A percentile compares a stretch with the other conserved stretches of the same genome.
Conservation (phyloP, 2,797 vertebrate species). For the Hypotaenidia okinawae region DNA sequence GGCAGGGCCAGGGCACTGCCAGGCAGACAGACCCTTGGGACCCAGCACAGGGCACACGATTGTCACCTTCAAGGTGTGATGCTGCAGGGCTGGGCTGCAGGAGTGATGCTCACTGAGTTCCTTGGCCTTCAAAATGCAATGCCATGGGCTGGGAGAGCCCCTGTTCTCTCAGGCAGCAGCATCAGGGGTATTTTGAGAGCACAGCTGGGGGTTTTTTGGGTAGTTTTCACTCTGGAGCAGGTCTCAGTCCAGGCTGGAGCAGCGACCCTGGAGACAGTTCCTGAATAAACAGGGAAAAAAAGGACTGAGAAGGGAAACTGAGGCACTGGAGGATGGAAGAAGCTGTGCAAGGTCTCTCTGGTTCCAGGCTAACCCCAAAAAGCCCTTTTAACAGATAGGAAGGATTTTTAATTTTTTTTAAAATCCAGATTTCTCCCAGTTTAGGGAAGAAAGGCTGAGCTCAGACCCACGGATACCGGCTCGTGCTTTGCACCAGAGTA, state of each 20-base stretch:
- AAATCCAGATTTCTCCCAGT: neutral
- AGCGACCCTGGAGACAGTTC: fast-evolving
- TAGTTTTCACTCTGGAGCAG: neutral
- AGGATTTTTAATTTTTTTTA: neutral
- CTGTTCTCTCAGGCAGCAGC: neutral
- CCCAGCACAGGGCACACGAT: neutral
- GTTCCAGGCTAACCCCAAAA: neutral
- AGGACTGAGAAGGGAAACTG: neutral
- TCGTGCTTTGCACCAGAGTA: neutral
- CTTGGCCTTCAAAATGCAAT: neutral
- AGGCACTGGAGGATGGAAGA: neutral
- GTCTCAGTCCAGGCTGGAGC: neutral
- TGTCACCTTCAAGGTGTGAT: fast-evolving
- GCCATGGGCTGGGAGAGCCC: fast-evolving
- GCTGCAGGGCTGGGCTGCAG: neutral
- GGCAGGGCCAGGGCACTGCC: neutral
- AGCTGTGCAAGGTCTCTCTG: neutral
- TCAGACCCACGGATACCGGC: neutral
- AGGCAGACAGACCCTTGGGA: neutral
- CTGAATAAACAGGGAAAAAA: neutral
- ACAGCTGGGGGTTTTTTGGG: fast-evolving
- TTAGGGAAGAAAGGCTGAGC: neutral
- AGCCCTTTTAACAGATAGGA: neutral
- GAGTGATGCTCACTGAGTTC: fast-evolving
- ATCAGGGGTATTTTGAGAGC: neutral